Evolutionary conservation across 35 echinoderm and acorn worm genomes (phyloP).

Genomic region (Hemicentrotus pulcherrimus): DNA sequence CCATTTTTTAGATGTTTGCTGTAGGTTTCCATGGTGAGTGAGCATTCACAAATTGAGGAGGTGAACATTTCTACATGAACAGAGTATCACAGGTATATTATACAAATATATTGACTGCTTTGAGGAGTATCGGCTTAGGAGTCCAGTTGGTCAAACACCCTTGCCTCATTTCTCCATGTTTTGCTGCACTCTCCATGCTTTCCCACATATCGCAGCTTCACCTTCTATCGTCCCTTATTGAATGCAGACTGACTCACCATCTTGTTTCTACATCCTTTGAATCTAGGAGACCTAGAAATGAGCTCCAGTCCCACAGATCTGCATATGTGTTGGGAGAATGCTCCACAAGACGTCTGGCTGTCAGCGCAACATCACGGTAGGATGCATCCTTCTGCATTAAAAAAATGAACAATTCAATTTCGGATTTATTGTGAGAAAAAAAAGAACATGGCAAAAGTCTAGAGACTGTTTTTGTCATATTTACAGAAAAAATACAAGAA

Average conservation of each 20-base stretch:
- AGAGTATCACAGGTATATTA: too few species aligned
- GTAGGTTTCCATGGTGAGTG: too few species aligned
- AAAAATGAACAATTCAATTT: not conserved
- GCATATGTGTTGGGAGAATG: conserved; percentile 33
- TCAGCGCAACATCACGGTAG: conserved; percentile 11
- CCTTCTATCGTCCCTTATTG: not conserved
- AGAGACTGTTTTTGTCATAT: not conserved
- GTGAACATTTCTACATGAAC: too few species aligned
- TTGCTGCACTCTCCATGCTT: not conserved
- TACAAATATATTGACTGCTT: too few species aligned
- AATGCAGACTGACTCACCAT: conserved; percentile 53
- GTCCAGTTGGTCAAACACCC: too few species aligned
- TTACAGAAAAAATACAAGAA: not conserved
- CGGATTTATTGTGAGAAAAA: not conserved
- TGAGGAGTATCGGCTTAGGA: too few species aligned
- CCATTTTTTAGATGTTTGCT: too few species aligned
- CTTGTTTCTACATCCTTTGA: conserved; percentile 43
- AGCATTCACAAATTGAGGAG: too few species aligned
- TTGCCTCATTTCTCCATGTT: too few species aligned
- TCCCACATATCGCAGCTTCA: not conserved
- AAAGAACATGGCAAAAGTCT: not conserved
- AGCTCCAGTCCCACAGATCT: conserved; percentile 80
- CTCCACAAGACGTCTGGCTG: conserved; percentile 43
- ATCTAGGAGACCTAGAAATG: conserved; percentile 56
- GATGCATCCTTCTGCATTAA: not conserved